These are phyloP conservation scores for Aix galericulata DNA, from an alignment of 2,113 vertebrate species.

Conservation along the genomic window DNA sequence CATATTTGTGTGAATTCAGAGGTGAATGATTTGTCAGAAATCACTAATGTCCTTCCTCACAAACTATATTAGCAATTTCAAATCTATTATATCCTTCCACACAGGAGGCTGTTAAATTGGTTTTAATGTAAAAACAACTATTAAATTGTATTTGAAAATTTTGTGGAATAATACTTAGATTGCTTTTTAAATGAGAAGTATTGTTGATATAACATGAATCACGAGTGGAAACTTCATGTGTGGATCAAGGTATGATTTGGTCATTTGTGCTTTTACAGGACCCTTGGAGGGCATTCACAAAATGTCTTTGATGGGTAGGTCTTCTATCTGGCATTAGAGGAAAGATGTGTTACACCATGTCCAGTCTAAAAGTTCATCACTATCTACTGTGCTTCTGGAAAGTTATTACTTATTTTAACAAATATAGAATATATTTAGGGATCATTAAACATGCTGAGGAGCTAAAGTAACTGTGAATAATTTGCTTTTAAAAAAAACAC, in stretches of 20 bases:
- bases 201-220: background rate
- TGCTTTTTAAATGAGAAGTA: background rate
- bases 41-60: background rate
- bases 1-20: background rate
- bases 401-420: background rate
- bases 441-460: background rate
- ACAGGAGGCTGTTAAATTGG: background rate
- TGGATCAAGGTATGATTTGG: background rate
- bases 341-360: background rate
- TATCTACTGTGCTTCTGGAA: background rate
- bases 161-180: background rate
- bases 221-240: background rate
- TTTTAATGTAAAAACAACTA: background rate
- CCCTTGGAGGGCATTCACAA: background rate
- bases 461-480: background rate
- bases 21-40: background rate
- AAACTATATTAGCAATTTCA: background rate
- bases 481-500: background rate
- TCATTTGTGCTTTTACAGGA: background rate
- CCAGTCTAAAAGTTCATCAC: background rate
- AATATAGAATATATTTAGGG: background rate
- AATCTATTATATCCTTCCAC: background rate
- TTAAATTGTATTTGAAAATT: background rate
- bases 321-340: background rate
- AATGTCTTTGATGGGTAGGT: background rate